Evolutionary conservation across 2,113 vertebrate species (phyloP).

Genomic region (Lota lota): DNA sequence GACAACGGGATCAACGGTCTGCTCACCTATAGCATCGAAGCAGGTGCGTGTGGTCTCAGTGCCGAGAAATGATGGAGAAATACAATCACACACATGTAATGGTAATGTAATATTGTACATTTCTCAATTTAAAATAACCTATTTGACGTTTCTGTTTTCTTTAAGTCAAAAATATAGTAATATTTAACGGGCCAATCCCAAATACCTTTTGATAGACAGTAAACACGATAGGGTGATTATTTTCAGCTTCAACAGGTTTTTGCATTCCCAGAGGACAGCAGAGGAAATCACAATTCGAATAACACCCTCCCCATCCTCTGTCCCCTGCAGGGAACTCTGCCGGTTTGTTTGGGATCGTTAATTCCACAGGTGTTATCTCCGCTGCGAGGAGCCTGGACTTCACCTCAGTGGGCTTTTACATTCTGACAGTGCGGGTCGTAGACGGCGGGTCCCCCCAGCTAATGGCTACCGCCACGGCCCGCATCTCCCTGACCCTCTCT

Average conservation of each 20-base stretch:
- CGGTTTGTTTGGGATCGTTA: slow-evolving; percentile 88
- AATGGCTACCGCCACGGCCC: slow-evolving; percentile 84
- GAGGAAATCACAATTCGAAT: background rate
- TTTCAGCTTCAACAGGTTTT: background rate
- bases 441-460: slow-evolving; percentile 88
- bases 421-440: slow-evolving; percentile 84
- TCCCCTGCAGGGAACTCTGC: slow-evolving; percentile 83
- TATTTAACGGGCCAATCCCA: too few species aligned
- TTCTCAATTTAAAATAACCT: too few species aligned
- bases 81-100: too few species aligned
- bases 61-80: too few species aligned
- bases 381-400: slow-evolving; percentile 85
- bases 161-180: too few species aligned
- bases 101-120: too few species aligned
- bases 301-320: slow-evolving; percentile 28
- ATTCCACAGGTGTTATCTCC: slow-evolving; percentile 86
- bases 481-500: slow-evolving; percentile 86
- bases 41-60: slow-evolving; percentile 72
- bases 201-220: too few species aligned
- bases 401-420: slow-evolving; percentile 82
- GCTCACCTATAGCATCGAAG: slow-evolving; percentile 86
- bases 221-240: background rate
- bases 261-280: background rate
- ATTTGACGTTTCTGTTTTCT: too few species aligned
- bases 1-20: slow-evolving; percentile 93